Evolutionary conservation across 2,888 invertebrate species (phyloP), one percentile per base, ranked within the genome.

Genomic region (Strigamia crassipes): DNA sequence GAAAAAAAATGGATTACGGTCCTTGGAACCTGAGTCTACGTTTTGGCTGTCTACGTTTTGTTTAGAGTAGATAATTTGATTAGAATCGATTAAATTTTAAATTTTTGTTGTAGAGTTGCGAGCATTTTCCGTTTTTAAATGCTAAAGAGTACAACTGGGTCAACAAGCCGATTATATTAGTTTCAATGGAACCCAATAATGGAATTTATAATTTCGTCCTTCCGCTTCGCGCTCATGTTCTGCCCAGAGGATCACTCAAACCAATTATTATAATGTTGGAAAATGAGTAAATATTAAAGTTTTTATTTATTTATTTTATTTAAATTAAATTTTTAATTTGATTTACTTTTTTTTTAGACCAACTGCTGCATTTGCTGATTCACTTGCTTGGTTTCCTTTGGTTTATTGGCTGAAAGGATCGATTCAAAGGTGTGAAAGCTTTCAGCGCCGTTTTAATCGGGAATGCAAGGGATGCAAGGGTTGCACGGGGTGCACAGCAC

Each of bases 341-440:
- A 34, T 6, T 34, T 34, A 34, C 34, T n/a, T n/a, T 5, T 34
- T 34, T 34, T 34, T 34, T 34, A 90, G 95, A 86, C 97, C 97
- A 46, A 94, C 96, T 87, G 92, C 94, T 85, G 95, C 95, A 78
- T 99, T 99, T 88, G 90, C 98, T 84, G 98, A 99, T 88, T 94
- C 97, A 10, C 93, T 99, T 85, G 96, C 97, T 41, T 97, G 96
- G 89, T 99, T 99, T 89, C 99, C 99, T 77, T 90, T 98, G 87
- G 95, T 99, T 41, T 99, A 98, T 89, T 99, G 98, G 98, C 98
- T 99, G 97, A 90, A 94, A 82, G 99, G 99, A 79, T 94, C 95
- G 23, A 97, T 99, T 86, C 97, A 98, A 88, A n/a, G n/a, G n/a
- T n/a, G n/a, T n/a, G n/a, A n/a, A n/a, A n/a, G n/a, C n/a, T n/a